Evolutionary conservation across 2,888 invertebrate genomes (phyloP).

Genomic region (Archips crataeganus): DNA sequence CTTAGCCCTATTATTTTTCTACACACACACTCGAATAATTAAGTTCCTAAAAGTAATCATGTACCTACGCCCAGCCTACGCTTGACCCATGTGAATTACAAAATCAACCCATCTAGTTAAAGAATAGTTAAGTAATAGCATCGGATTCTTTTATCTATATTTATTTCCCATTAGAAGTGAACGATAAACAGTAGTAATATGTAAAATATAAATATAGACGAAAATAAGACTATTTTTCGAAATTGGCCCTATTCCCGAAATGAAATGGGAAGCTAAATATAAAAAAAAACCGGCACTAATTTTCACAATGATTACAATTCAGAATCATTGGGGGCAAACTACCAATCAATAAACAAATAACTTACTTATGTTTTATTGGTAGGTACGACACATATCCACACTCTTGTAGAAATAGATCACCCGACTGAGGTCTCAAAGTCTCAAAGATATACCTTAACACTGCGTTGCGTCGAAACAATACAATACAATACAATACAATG

Average conservation of each 20-base stretch:
- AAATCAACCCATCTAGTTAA: neutral
- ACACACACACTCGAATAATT: slow-evolving; percentile 8
- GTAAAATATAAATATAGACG: too few relatives aligned
- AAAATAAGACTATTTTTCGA: too few relatives aligned
- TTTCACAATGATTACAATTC: too few relatives aligned
- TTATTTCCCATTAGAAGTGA: neutral
- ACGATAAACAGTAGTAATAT: too few relatives aligned
- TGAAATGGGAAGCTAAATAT: too few relatives aligned
- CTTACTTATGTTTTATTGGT: too few relatives aligned
- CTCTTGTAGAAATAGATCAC: neutral
- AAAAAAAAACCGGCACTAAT: too few relatives aligned
- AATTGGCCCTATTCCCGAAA: too few relatives aligned
- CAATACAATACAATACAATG: too few relatives aligned
- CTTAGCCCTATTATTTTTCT: neutral
- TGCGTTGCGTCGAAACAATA: neutral
- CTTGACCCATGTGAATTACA: neutral
- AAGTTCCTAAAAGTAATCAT: slow-evolving; percentile 9
- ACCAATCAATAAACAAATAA: too few relatives aligned
- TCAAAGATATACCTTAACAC: neutral
- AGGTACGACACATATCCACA: neutral
- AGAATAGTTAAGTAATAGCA: neutral
- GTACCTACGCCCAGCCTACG: neutral
- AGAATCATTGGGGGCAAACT: too few relatives aligned
- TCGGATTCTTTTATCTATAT: neutral
- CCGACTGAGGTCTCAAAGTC: neutral